A percentile compares a stretch with the other conserved stretches of the same genome.
Evolutionary conservation across 2,888 invertebrate genomes (phyloP).

Genomic region (Dyspetes luteomarginatus): DNA sequence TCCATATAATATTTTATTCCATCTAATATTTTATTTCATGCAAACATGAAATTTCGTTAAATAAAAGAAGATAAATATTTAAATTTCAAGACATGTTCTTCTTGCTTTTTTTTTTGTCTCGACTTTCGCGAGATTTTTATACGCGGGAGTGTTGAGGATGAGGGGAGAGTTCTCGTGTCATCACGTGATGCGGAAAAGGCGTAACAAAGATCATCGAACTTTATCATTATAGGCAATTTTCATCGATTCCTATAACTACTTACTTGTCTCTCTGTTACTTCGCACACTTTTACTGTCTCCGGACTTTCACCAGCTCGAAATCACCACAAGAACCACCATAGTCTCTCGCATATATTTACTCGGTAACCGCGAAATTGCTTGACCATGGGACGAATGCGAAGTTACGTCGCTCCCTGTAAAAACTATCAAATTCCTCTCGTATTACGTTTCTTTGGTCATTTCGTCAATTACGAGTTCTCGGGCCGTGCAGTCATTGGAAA

Average conservation of each 20-base stretch:
- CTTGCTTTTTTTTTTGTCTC: neutral
- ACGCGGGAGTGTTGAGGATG: neutral
- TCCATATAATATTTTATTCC: no score
- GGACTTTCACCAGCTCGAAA: slow-evolving; percentile 57
- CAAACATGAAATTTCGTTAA: no score
- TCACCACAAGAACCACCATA: slow-evolving; percentile 18
- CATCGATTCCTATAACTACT: slow-evolving; percentile 33
- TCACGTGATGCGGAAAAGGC: slow-evolving; percentile 15
- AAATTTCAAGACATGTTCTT: no score
- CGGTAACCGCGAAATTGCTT: slow-evolving; percentile 59
- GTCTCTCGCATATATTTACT: slow-evolving; percentile 39
- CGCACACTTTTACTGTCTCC: slow-evolving; percentile 14
- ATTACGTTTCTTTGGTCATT: slow-evolving; percentile 30
- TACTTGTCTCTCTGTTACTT: slow-evolving; percentile 19
- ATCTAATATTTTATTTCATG: no score
- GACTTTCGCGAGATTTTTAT: neutral
- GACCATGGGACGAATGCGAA: slow-evolving; percentile 57
- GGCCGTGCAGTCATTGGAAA: neutral
- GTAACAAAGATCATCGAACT: slow-evolving; percentile 43
- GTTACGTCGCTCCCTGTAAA: no score
- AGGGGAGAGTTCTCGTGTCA: neutral
- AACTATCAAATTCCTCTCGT: no score
- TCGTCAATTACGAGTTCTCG: neutral
- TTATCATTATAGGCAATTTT: slow-evolving; percentile 21
- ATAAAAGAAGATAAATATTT: no score